Evolutionary conservation across 2,888 invertebrate genomes (phyloP).

Genomic region (Geophilus truncorum): DNA sequence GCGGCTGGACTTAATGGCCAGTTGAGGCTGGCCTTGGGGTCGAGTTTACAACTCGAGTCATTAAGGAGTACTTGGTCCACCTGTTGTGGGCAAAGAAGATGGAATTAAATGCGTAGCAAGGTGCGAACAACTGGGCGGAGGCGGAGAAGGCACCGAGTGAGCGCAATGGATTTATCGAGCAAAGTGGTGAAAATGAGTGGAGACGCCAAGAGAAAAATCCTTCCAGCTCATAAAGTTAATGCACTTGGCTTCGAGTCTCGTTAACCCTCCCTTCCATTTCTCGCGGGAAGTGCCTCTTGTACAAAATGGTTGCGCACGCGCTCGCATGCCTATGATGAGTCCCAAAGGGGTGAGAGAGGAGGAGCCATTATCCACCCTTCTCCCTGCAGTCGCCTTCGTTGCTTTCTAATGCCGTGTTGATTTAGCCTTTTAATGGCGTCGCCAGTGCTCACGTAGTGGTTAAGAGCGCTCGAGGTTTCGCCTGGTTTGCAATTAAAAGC

Average conservation of each 20-base stretch:
- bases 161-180: constrained; percentile 6
- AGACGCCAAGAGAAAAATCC: neutral
- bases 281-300: neutral
- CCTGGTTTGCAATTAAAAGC: constrained; percentile 12
- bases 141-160: neutral
- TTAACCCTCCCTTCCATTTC: constrained; percentile 15
- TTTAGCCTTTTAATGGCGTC: constrained; percentile 16
- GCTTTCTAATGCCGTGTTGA: constrained; percentile 11
- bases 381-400: neutral
- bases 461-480: constrained; percentile 9
- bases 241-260: constrained; percentile 14
- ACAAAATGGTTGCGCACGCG: neutral
- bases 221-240: constrained; percentile 17
- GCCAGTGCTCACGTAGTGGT: neutral
- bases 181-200: constrained; percentile 12
- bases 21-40: constrained; percentile 8
- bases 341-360: constrained; percentile 2
- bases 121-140: neutral
- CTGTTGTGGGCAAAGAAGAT: neutral
- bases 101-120: neutral
- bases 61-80: neutral
- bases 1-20: constrained; percentile 14
- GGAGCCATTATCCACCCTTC: neutral
- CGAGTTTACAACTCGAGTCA: neutral
- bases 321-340: neutral